A percentile compares a stretch with the other conserved stretches of the same genome.
These are phyloP conservation scores for Barnardius zonarius DNA, from an alignment of 2,113 vertebrate species.

Conservation along the genomic window DNA sequence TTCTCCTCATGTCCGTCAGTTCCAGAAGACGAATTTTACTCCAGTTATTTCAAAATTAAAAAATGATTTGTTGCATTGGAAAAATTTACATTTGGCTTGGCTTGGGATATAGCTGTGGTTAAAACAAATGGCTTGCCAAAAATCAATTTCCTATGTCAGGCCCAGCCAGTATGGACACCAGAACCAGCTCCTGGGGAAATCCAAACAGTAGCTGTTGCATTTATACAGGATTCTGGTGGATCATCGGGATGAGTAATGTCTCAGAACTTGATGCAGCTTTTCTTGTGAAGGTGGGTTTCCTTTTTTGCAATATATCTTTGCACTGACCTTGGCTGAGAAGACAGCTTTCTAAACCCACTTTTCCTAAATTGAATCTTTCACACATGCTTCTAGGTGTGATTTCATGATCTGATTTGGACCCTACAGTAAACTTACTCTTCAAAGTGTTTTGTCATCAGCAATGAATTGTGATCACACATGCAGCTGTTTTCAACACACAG, in stretches of 20 bases:
- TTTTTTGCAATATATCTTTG: not conserved
- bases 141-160: slow-evolving; percentile 23
- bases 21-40: slow-evolving; percentile 31
- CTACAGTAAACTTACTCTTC: not conserved
- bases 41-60: slow-evolving; percentile 36
- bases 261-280: not conserved
- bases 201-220: not conserved
- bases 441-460: not conserved
- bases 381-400: not conserved
- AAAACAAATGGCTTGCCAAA: slow-evolving; percentile 37
- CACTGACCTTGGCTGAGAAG: not conserved
- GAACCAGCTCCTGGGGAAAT: slow-evolving; percentile 15
- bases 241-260: not conserved
- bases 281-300: not conserved
- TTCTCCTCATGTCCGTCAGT: not conserved
- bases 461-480: not conserved
- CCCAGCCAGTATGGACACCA: not conserved
- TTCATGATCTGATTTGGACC: not conserved
- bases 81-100: slow-evolving; percentile 56
- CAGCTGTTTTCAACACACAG: not conserved
- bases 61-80: slow-evolving; percentile 31
- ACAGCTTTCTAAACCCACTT: not conserved
- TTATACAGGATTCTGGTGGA: not conserved
- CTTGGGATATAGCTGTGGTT: not conserved
- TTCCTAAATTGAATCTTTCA: not conserved